Conservation (phyloP, 2,888 invertebrate genomes). For the Nineta flava region DNA sequence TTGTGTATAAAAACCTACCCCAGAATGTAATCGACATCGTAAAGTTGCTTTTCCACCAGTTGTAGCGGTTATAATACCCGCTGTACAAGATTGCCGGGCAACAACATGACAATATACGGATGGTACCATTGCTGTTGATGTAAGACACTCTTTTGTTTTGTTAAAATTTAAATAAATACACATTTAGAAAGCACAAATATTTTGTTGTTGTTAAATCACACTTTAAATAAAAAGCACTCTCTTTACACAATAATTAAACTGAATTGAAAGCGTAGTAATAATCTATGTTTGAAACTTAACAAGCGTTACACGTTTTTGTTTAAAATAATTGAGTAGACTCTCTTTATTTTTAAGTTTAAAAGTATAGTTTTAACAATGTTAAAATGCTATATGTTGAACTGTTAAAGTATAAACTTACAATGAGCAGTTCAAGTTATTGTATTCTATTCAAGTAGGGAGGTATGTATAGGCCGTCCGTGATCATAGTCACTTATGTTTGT, state of each 20-base stretch:
- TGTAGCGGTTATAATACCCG: constrained; percentile 26
- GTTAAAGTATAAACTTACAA: too few species aligned
- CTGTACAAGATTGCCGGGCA: constrained; percentile 19
- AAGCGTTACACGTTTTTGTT: too few species aligned
- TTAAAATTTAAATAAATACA: constrained; percentile 6
- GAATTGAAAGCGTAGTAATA: too few species aligned
- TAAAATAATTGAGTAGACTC: too few species aligned
- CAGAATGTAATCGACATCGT: constrained; percentile 1
- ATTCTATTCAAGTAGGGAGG: too few species aligned
- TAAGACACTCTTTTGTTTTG: constrained; percentile 1
- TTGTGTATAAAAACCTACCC: neutral
- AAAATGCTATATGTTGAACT: too few species aligned
- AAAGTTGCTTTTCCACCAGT: constrained; percentile 20
- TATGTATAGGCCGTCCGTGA: too few species aligned
- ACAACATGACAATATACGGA: constrained; percentile 26
- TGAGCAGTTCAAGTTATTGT: too few species aligned
- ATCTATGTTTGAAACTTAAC: too few species aligned
- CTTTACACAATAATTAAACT: neutral
- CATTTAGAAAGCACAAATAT: neutral
- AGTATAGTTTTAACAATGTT: too few species aligned
- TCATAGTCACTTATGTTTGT: too few species aligned
- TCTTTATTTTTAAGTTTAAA: too few species aligned
- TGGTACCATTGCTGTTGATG: constrained; percentile 23
- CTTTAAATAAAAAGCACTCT: neutral
- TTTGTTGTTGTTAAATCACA: neutral